Evolutionary conservation across 2,113 vertebrate genomes (phyloP).

Genomic region (Pterocles gutturalis): DNA sequence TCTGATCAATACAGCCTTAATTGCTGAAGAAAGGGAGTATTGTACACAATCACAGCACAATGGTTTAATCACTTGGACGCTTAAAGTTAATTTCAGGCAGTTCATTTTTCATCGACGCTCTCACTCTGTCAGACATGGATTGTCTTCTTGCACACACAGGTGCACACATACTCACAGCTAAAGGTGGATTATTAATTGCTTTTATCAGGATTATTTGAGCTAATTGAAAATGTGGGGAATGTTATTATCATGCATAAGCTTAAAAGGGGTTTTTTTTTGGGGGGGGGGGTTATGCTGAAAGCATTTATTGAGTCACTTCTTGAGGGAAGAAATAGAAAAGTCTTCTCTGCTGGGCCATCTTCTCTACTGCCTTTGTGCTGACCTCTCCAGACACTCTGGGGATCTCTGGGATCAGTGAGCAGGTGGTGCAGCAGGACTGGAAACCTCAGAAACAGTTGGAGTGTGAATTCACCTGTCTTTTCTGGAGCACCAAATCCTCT

Average conservation of each 20-base stretch:
- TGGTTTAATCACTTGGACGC: slow-evolving; percentile 76
- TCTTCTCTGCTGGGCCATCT: neutral
- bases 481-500: neutral
- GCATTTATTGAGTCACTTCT: slow-evolving; percentile 49
- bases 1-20: slow-evolving; percentile 77
- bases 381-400: neutral
- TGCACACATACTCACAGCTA: slow-evolving; percentile 43
- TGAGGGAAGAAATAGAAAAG: slow-evolving; percentile 37
- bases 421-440: neutral
- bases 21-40: slow-evolving; percentile 64
- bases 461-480: neutral
- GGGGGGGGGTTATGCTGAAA: neutral
- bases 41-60: slow-evolving; percentile 47
- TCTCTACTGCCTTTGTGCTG: neutral
- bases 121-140: slow-evolving; percentile 23
- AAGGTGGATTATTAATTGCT: slow-evolving; percentile 75
- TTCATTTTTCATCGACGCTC: slow-evolving; percentile 61
- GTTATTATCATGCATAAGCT: slow-evolving; percentile 54
- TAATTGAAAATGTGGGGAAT: slow-evolving; percentile 68
- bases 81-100: slow-evolving; percentile 67
- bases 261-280: neutral
- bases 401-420: neutral
- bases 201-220: slow-evolving; percentile 67
- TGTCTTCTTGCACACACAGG: slow-evolving; percentile 51
- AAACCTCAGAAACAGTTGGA: neutral